Evolutionary conservation across 1,140 invertebrate species (phyloP).

Genomic region (Stratiolaelaps scimitus): DNA sequence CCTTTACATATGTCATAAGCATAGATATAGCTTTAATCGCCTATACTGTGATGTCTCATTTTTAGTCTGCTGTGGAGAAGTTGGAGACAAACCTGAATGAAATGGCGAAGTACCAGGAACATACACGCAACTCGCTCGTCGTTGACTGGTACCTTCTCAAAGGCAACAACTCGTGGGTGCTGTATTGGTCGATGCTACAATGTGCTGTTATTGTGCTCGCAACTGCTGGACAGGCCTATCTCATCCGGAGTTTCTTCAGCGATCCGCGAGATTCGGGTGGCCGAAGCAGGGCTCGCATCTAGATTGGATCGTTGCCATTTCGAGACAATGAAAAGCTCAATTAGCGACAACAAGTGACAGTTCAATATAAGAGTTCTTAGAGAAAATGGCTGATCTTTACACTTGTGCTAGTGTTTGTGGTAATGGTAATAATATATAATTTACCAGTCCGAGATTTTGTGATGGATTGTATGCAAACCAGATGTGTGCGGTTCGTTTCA

Average conservation of each 20-base stretch:
- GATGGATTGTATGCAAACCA: too few relatives aligned
- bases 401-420: too few relatives aligned
- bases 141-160: constrained; percentile 64
- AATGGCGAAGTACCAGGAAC: constrained; percentile 66
- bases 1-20: too few relatives aligned
- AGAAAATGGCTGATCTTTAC: too few relatives aligned
- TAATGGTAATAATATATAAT: too few relatives aligned
- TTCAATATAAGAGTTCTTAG: too few relatives aligned
- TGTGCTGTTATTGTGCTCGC: constrained; percentile 65
- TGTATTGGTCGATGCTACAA: constrained; percentile 71
- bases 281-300: too few relatives aligned
- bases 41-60: constrained; percentile 10
- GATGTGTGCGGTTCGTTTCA: too few relatives aligned
- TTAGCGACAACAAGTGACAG: too few relatives aligned
- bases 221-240: constrained; percentile 66
- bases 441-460: too few relatives aligned
- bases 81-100: constrained; percentile 72
- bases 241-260: constrained; percentile 67
- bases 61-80: constrained; percentile 53
- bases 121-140: constrained; percentile 59
- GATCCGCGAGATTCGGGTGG: neutral
- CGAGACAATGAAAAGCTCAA: too few relatives aligned
- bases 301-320: too few relatives aligned
- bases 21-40: constrained; percentile 16
- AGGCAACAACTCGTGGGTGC: constrained; percentile 71